Percentiles rank a stretch among this genome's conserved stretches.
Conservation (phyloP, 2,888 invertebrate genomes). For the Melikaiella ostensackeni region DNA sequence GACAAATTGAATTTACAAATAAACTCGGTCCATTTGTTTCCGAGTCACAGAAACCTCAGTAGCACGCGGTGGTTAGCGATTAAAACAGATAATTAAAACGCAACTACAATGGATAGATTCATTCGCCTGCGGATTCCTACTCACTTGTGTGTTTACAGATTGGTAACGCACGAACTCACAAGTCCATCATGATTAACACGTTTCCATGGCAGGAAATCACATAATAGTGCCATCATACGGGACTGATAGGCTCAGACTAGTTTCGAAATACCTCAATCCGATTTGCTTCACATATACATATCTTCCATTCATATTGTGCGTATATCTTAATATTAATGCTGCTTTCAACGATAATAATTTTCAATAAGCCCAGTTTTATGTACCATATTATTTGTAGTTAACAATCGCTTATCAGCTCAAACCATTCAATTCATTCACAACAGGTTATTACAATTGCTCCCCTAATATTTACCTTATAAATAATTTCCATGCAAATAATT, state of each 20-base stretch:
- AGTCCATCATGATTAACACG: conserved; percentile 57
- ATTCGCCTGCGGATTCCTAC: conserved; percentile 40
- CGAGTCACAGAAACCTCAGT: conserved; percentile 50
- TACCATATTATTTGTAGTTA: background rate
- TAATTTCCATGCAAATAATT: background rate
- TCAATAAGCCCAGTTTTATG: background rate
- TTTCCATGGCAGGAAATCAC: conserved; percentile 46
- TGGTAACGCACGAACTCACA: conserved; percentile 51
- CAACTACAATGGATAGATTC: conserved; percentile 58
- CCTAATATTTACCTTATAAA: background rate
- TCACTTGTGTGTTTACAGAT: conserved; percentile 54
- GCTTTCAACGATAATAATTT: background rate
- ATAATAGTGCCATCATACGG: conserved; percentile 50
- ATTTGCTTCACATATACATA: too few species aligned
- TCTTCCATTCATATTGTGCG: too few species aligned
- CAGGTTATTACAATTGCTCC: background rate
- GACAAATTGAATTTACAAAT: conserved; percentile 44
- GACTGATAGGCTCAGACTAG: conserved; percentile 50
- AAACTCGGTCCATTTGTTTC: conserved; percentile 52
- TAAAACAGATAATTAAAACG: conserved; percentile 66
- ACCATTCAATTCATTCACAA: background rate
- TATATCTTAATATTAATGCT: background rate
- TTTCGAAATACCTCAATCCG: conserved; percentile 11
- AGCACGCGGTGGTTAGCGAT: conserved; percentile 43
- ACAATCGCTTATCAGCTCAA: background rate